Conservation (phyloP, 2,113 vertebrate species). For the Collichthys lucidus region DNA sequence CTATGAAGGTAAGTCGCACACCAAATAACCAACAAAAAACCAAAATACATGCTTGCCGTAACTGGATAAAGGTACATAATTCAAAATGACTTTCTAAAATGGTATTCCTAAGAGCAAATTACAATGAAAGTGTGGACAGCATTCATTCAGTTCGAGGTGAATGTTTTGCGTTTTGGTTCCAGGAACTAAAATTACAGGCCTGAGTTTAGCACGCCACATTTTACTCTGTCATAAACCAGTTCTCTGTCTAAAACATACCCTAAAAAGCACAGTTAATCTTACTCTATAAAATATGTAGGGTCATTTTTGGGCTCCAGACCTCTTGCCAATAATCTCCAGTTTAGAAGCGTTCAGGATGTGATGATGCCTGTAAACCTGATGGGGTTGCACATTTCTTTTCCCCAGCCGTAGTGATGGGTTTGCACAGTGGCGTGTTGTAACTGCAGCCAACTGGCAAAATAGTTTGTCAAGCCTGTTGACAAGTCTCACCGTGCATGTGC, state of each 20-base stretch:
- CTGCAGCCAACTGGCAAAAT: constrained; percentile 34
- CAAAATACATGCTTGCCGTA: neutral
- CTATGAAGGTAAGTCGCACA: neutral
- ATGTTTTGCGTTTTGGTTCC: constrained; percentile 28
- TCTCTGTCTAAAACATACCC: neutral
- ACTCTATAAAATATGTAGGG: neutral
- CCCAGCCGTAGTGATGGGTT: neutral
- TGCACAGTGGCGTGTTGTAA: constrained; percentile 21
- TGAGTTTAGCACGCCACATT: constrained; percentile 9
- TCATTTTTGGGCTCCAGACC: neutral
- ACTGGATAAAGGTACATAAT: neutral
- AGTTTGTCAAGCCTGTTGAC: constrained; percentile 36
- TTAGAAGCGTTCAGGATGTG: neutral
- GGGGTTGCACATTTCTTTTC: neutral
- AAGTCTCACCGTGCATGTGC: constrained; percentile 30
- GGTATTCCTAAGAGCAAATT: constrained; percentile 1
- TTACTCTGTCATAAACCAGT: neutral
- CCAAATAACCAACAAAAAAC: neutral
- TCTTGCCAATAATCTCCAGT: neutral
- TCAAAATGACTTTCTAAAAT: constrained; percentile 10
- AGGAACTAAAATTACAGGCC: constrained; percentile 39
- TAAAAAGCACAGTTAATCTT: neutral
- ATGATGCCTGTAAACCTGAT: neutral
- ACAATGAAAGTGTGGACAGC: neutral
- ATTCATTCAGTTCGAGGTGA: constrained; percentile 11